phyloP scores from a whole-genome alignment of 1,140 invertebrate genomes.

The Galleria mellonella region DNA sequence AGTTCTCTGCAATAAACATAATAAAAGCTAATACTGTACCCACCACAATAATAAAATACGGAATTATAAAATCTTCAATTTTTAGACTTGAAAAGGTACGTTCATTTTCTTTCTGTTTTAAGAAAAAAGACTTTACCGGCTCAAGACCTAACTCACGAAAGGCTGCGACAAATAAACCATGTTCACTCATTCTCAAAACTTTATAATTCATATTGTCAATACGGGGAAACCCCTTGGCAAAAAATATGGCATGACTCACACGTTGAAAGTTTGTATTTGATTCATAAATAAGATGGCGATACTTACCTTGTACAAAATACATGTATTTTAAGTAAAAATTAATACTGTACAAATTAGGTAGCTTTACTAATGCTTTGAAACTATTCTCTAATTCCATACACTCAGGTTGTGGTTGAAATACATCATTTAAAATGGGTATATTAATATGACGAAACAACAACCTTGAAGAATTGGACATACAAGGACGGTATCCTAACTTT shows the following conservation, averaged over 20 bases:
- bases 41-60: no score
- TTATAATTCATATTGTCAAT: background rate
- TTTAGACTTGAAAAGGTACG: no score
- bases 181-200: background rate
- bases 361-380: background rate
- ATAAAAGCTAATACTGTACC: no score
- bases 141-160: no score
- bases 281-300: background rate
- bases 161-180: background rate
- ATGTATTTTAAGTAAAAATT: background rate
- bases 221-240: background rate
- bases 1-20: no score
- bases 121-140: no score
- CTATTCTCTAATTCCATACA: background rate
- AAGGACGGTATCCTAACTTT: background rate
- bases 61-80: no score
- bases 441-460: background rate
- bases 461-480: background rate
- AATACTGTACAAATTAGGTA: background rate
- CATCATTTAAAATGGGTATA: background rate
- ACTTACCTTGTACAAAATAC: background rate
- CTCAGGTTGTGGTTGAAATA: background rate
- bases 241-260: background rate
- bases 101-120: no score
- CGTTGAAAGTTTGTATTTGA: background rate